These are phyloP conservation scores for Argopecten irradians DNA, from an alignment of 1,140 invertebrate genomes.

Conservation along the genomic window DNA sequence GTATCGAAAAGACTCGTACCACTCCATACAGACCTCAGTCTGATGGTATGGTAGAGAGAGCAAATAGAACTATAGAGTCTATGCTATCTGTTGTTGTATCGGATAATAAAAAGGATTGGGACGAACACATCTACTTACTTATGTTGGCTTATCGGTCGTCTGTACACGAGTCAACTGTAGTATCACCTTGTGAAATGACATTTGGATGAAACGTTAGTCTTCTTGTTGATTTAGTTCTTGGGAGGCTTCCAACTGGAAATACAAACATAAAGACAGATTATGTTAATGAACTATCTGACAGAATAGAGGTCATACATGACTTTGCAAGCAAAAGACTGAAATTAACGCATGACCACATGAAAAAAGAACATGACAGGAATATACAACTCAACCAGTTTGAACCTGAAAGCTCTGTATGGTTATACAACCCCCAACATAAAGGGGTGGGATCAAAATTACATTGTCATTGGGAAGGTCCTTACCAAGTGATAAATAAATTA, in stretches of 20 bases:
- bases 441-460: neutral
- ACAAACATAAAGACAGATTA: neutral
- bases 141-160: too few relatives aligned
- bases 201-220: neutral
- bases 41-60: too few relatives aligned
- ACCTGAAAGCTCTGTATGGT: neutral
- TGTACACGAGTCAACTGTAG: neutral
- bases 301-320: neutral
- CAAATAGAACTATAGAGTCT: too few relatives aligned
- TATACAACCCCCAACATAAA: neutral
- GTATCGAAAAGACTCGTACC: too few relatives aligned
- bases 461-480: too few relatives aligned
- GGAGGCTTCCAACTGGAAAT: neutral
- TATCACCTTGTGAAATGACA: neutral
- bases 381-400: neutral
- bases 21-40: too few relatives aligned
- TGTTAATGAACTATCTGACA: neutral
- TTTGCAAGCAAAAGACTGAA: slow-evolving; percentile 25
- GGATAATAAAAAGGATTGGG: too few relatives aligned
- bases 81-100: too few relatives aligned
- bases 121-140: too few relatives aligned
- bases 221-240: neutral
- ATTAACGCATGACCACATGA: neutral
- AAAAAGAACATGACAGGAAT: neutral
- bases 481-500: neutral